phyloP scores from a whole-genome alignment of 2,113 vertebrate genomes.

The Hemicordylus capensis region DNA sequence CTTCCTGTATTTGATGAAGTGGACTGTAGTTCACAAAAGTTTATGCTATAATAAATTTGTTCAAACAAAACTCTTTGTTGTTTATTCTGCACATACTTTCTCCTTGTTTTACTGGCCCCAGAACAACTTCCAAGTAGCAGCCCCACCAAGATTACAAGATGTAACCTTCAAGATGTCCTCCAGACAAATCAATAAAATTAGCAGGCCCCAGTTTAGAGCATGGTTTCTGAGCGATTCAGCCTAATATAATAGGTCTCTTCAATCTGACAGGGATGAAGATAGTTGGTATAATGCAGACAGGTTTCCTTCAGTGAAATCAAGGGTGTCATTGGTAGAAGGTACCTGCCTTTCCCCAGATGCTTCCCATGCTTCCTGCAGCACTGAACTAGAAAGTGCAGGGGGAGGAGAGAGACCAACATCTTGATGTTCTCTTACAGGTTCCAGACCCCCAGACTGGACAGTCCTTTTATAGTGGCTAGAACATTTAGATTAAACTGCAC shows the following conservation, averaged over 20 bases:
- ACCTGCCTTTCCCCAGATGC: background rate
- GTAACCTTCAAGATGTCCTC: background rate
- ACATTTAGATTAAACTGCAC: background rate
- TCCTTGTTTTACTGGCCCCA: background rate
- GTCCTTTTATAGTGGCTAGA: background rate
- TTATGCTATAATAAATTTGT: no score
- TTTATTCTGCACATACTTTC: background rate
- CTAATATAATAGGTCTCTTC: background rate
- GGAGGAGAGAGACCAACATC: background rate
- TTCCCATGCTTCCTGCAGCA: background rate
- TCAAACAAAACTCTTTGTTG: no score
- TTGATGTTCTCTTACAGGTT: background rate
- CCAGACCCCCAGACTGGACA: background rate
- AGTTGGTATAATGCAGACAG: background rate
- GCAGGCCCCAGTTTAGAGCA: background rate
- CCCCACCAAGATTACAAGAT: background rate
- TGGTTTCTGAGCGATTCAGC: background rate
- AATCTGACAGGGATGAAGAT: background rate
- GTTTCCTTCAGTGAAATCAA: background rate
- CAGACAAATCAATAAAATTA: background rate
- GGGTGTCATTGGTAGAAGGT: background rate
- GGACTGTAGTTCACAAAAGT: no score
- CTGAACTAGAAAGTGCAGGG: background rate
- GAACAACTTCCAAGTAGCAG: background rate
- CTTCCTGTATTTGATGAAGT: no score